Evolutionary conservation across 2,797 vertebrate species (phyloP).

Genomic region (Phylloscopus collybita): DNA sequence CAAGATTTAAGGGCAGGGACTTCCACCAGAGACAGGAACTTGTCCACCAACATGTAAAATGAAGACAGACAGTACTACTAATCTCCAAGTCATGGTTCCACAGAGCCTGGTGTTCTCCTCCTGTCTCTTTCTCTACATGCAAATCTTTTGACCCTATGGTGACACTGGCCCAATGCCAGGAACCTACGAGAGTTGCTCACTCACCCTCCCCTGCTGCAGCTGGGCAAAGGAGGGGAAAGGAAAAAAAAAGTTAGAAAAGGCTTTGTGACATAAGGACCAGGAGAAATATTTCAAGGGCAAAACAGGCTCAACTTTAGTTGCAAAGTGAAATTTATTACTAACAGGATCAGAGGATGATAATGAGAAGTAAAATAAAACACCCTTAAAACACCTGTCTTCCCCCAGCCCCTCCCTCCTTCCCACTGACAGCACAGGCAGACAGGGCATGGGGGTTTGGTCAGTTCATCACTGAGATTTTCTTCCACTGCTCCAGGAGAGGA

Average conservation of each 20-base stretch:
- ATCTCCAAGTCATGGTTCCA: background rate
- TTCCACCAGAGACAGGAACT: background rate
- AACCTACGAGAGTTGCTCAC: rapidly evolving
- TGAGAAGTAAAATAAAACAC: background rate
- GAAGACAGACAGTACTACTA: background rate
- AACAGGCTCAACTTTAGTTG: background rate
- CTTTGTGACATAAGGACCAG: background rate
- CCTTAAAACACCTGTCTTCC: background rate
- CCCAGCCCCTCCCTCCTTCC: background rate
- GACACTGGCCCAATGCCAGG: background rate
- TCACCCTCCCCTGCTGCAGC: background rate
- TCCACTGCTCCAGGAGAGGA: background rate
- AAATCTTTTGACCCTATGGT: background rate
- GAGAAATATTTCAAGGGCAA: background rate
- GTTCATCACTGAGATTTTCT: background rate
- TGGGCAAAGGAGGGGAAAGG: background rate
- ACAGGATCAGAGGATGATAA: background rate
- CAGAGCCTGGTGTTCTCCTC: background rate
- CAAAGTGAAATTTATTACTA: background rate
- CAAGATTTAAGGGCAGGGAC: background rate
- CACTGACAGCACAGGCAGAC: rapidly evolving
- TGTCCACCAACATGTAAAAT: background rate
- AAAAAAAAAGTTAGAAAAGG: too few relatives aligned
- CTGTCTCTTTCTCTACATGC: background rate
- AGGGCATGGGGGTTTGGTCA: background rate